Evolutionary conservation across 2,113 vertebrate genomes (phyloP), one percentile per base, ranked within the genome.

Genomic region (Osmerus mordax): DNA sequence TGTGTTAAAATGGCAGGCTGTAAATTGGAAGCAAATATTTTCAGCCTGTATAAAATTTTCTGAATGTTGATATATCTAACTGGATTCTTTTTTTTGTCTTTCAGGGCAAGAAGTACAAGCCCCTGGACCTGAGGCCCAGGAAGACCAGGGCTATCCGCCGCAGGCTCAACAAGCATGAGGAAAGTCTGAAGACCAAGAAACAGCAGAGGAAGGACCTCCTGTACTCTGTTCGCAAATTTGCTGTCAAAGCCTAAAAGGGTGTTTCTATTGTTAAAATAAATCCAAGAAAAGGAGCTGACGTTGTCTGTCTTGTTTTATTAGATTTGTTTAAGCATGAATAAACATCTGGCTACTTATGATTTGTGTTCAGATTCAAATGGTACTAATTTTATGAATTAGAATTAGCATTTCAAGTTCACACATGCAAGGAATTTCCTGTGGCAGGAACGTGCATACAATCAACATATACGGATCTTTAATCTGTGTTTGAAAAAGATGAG

Each of bases 41-140:
- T 47, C 9, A 47, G 8, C 41, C 9, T 47, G 9, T 47, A 12
- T 47, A 12, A 47, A 1, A 11, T 47, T 8, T 8, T 5, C 41
- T 5, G 7, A 2, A 47, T 2, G 41, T 36, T 6, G 32, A 36
- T 7, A 36, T 7, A 56, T 56, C 3, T 56, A 56, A 56, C 54
- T 56, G 54, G 13, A 56, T 56, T 56, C 12, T 12, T 2, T 54
- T 18, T 66, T 13, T 41, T 16, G 16, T 64, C 6, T 14, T 81
- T 81, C 71, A 99, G 97, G 97, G 96, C 55, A 99, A 99, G 85
- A 99, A 99, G 86, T 99, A 98, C 84, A 99, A 99, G 83, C 97
- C 97, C 28, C 88, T 99, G 23, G 96, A 99, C 51, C 90, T 99
- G 92, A 94, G 97, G 82, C 96, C 97, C 62, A 99, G 95, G 93